These are phyloP conservation scores for Cephalopholis sonnerati DNA, from an alignment of 2,113 vertebrate species.

Conservation along the genomic window DNA sequence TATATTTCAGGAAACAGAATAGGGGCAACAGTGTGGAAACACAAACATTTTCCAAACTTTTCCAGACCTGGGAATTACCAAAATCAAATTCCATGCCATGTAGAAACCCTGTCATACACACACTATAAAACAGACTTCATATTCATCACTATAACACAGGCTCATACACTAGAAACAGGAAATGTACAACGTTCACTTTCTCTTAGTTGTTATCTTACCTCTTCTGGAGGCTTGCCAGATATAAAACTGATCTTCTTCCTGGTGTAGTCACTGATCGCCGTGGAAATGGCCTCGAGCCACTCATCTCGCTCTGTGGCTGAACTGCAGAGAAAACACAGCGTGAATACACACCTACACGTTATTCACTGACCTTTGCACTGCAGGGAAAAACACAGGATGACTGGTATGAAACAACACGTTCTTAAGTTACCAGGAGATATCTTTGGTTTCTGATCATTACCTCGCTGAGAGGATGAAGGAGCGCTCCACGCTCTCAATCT, in stretches of 20 bases:
- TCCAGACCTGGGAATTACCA: no score
- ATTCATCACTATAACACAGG: neutral
- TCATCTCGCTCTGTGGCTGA: conserved; percentile 94
- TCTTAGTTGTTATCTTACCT: conserved; percentile 65
- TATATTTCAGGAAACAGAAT: no score
- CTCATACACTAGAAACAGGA: conserved; percentile 9
- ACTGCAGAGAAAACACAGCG: conserved; percentile 75
- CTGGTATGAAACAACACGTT: neutral
- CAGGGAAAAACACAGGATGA: neutral
- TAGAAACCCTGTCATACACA: no score
- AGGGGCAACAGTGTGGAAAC: no score
- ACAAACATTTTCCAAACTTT: no score
- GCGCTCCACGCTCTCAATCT: conserved; percentile 97
- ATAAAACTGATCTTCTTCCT: conserved; percentile 95
- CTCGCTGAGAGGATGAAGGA: conserved; percentile 98
- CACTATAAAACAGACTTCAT: neutral
- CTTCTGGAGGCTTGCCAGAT: conserved; percentile 88
- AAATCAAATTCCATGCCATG: no score
- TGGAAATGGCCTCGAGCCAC: conserved; percentile 95
- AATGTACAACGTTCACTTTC: neutral
- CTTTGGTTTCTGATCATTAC: conserved; percentile 77
- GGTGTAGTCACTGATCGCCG: conserved; percentile 92
- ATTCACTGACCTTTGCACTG: neutral
- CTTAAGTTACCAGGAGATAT: neutral
- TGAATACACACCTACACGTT: neutral